Evolutionary conservation across 2,797 vertebrate species (phyloP).

Genomic region (Phylloscopus collybita): DNA sequence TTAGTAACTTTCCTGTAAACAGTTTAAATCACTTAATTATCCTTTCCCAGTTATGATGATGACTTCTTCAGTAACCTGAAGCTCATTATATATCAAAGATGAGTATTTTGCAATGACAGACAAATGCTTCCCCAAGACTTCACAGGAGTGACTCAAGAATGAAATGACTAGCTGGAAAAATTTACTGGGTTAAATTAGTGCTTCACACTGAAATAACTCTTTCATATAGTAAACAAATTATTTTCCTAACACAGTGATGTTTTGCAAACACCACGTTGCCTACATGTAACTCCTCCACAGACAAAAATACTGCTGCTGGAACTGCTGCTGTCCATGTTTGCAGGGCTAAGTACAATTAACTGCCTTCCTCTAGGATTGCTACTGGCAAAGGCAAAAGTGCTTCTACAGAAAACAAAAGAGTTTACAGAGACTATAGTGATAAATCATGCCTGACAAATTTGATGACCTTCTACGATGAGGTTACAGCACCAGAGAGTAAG

Average conservation of each 20-base stretch:
- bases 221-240: background rate
- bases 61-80: background rate
- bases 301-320: background rate
- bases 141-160: background rate
- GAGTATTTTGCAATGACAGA: background rate
- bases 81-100: background rate
- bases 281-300: background rate
- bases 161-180: slow-evolving; percentile 20
- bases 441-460: background rate
- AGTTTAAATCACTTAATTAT: background rate
- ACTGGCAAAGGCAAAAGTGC: background rate
- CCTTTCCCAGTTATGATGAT: background rate
- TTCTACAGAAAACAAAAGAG: background rate
- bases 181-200: background rate
- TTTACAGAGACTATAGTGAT: background rate
- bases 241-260: background rate
- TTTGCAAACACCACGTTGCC: background rate
- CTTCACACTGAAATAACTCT: background rate
- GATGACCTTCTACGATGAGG: background rate
- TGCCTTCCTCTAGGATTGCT: background rate
- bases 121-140: background rate
- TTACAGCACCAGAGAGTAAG: background rate
- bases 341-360: background rate
- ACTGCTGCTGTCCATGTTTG: background rate
- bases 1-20: background rate